Evolutionary conservation across 2,113 vertebrate genomes (phyloP), one percentile per base, ranked within the genome.

Genomic region (Parotia lawesii): DNA sequence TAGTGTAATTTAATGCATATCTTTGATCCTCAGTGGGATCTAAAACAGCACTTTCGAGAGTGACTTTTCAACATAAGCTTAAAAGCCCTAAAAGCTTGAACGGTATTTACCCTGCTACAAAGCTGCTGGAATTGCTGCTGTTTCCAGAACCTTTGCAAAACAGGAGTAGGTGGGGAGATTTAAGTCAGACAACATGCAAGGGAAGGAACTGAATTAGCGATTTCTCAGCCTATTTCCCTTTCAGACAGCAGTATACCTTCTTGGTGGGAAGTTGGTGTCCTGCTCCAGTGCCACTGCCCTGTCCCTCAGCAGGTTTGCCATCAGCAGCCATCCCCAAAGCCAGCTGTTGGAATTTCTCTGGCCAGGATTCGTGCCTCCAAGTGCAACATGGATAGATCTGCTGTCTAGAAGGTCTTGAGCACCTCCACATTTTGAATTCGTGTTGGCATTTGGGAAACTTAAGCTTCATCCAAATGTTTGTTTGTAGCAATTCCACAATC

Each of bases 21-120:
- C 84, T 93, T 91, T 89, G 83, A 85, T 91, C 91, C 85, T 91
- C 81, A 70, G 0, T 47, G 51, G 93, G 27, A 82, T 85, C 87
- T 89, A 64, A 93, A 95, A 75, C 62, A 87, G 76, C 89, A 84
- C 86, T 96, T 92, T 84, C 29, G 69, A 89, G 66, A 75, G 61
- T 81, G 61, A 79, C 70, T 93, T 93, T 92, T 75, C 80, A 61
- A 72, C 28, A 33, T 71, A 84, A 89, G 38, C 76, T 61, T 88
- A 86, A 92, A 93, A 96, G 60, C 85, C 54, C 78, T 94, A 75
- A 91, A 91, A 94, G 22, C 75, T 44, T 73, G 38, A 85, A 70
- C 0, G 0, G 22, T 88, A 50, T 78, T 90, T 84, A 45, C 83
- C 69, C 37, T 89, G 33, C 44, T 81, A 29, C 61, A 82, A 57